These are phyloP conservation scores for Peromyscus melanophrys DNA, from an alignment of 2,797 vertebrate genomes.

Conservation along the genomic window DNA sequence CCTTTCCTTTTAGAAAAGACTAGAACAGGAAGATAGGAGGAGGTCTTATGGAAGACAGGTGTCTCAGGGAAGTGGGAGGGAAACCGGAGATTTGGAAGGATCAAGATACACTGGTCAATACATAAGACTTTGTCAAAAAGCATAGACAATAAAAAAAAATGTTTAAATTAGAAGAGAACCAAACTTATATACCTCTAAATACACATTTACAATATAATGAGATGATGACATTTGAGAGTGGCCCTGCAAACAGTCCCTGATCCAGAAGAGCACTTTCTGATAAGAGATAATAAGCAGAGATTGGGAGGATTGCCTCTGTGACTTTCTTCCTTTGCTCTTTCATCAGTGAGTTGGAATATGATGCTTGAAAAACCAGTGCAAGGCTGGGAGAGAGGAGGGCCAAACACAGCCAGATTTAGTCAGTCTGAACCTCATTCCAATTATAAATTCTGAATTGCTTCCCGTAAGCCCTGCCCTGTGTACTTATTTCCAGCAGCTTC, in stretches of 20 bases:
- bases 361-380: not conserved
- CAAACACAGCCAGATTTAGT: not conserved
- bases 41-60: not conserved
- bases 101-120: not conserved
- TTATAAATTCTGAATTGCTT: not conserved
- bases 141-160: not conserved
- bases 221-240: not conserved
- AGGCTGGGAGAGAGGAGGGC: not conserved
- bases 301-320: not conserved
- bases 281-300: not conserved
- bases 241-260: not conserved
- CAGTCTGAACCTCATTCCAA: not conserved
- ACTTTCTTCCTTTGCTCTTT: conserved; percentile 9
- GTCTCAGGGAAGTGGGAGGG: not conserved
- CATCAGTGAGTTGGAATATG: not conserved
- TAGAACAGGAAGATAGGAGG: not conserved
- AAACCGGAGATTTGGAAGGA: not conserved
- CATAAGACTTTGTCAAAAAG: not conserved
- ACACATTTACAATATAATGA: not conserved
- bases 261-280: not conserved
- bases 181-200: not conserved
- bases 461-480: not conserved
- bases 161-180: not conserved
- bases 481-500: not conserved
- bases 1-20: not conserved